Evolutionary conservation across 2,888 invertebrate species (phyloP).

Genomic region (Pedicia rivosa): DNA sequence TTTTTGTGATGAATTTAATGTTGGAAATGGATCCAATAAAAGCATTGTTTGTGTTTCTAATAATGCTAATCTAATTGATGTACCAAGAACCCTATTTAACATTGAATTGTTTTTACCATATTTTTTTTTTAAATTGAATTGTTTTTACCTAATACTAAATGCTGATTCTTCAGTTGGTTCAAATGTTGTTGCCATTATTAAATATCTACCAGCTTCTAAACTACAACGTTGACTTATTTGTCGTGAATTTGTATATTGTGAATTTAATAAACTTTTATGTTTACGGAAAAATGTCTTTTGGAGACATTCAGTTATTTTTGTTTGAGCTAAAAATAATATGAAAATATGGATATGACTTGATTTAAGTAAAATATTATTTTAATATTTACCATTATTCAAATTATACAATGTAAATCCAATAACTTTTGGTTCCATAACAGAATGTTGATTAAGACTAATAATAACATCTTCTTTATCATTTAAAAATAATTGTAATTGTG

Average conservation of each 20-base stretch:
- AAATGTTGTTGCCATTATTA: constrained; percentile 80
- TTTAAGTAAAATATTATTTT: not conserved
- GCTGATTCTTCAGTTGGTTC: constrained; percentile 81
- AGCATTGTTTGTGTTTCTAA: constrained; percentile 39
- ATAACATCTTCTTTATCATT: constrained; percentile 70
- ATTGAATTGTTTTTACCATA: no score
- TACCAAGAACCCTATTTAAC: constrained; percentile 66
- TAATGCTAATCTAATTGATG: constrained; percentile 58
- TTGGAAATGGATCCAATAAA: constrained; percentile 27
- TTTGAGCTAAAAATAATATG: constrained; percentile 20
- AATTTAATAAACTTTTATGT: constrained; percentile 73
- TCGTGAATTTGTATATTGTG: constrained; percentile 81
- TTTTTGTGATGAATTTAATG: constrained; percentile 14
- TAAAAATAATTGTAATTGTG: constrained; percentile 66
- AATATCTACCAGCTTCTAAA: constrained; percentile 64
- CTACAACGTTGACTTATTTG: constrained; percentile 71
- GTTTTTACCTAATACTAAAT: constrained; percentile 68
- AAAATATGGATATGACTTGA: not conserved
- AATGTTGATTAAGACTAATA: constrained; percentile 76
- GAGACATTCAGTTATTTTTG: constrained; percentile 56
- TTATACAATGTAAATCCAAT: constrained; percentile 79
- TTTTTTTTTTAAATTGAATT: no score
- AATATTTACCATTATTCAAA: constrained; percentile 17
- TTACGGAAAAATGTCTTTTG: constrained; percentile 69
- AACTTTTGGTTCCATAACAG: constrained; percentile 83